Percentiles rank a stretch among this genome's conserved stretches.
These are phyloP conservation scores for Prosopocoilus inquinatus DNA, from an alignment of 2,888 invertebrate genomes.

Conservation along the genomic window DNA sequence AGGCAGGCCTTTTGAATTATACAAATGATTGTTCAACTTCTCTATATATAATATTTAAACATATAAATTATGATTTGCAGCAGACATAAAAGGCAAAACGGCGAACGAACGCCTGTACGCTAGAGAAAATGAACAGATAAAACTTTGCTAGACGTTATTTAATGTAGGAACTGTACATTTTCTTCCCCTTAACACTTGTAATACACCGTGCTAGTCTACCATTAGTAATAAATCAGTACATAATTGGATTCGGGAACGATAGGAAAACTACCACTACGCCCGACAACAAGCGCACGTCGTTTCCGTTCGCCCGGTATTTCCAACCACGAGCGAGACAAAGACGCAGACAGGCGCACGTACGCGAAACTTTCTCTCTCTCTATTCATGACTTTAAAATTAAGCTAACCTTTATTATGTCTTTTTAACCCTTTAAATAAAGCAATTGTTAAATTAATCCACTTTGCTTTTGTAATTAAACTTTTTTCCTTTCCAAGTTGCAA, in stretches of 20 bases:
- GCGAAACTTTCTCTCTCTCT: no score
- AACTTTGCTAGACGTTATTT: conserved; percentile 17
- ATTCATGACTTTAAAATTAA: background rate
- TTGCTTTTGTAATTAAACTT: conserved; percentile 15
- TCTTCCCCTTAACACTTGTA: conserved; percentile 21
- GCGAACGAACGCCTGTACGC: background rate
- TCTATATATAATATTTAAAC: background rate
- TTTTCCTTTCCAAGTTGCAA: background rate
- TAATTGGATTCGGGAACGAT: conserved; percentile 32
- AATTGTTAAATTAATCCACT: conserved; percentile 19
- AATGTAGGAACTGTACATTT: conserved; percentile 19
- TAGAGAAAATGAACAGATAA: conserved; percentile 17
- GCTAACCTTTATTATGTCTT: background rate
- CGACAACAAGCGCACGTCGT: background rate
- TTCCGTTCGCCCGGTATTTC: no score
- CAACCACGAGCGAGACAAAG: no score
- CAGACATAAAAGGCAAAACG: background rate
- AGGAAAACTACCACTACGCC: conserved; percentile 25
- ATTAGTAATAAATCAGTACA: conserved; percentile 30
- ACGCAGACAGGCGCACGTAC: no score
- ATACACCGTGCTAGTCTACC: conserved; percentile 24
- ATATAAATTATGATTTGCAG: background rate
- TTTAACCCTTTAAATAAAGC: conserved; percentile 18
- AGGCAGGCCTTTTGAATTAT: no score
- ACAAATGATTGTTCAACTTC: background rate